phyloP scores from a whole-genome alignment of 2,888 invertebrate species.

The Salpingus planirostris region DNA sequence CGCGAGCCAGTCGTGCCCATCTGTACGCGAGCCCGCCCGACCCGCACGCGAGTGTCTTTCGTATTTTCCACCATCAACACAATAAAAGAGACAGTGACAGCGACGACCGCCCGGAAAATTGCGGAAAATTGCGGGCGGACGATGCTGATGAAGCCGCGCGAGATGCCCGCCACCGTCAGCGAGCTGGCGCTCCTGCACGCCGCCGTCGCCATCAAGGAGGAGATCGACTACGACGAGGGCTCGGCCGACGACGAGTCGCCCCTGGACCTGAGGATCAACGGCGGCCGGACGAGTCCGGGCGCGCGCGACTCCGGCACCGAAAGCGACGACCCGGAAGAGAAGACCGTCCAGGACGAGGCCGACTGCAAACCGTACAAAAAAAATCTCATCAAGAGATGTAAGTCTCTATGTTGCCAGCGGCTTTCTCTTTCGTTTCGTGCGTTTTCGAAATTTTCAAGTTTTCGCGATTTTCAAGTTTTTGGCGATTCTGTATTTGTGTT shows the following conservation, averaged over 20 bases:
- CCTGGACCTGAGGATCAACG: slow-evolving; percentile 65
- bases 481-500: too few relatives aligned
- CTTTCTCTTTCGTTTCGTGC: too few relatives aligned
- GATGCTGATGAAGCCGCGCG: too few relatives aligned
- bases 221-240: slow-evolving; percentile 42
- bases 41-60: slow-evolving; percentile 12
- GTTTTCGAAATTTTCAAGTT: too few relatives aligned
- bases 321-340: slow-evolving; percentile 69
- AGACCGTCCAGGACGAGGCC: slow-evolving; percentile 39
- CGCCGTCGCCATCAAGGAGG: slow-evolving; percentile 25
- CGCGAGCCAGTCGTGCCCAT: slow-evolving; percentile 16
- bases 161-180: slow-evolving; percentile 24
- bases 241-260: slow-evolving; percentile 42
- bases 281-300: slow-evolving; percentile 42
- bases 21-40: too few relatives aligned
- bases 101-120: slow-evolving; percentile 17
- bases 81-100: slow-evolving; percentile 1
- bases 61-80: slow-evolving; percentile 1
- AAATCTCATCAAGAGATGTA: slow-evolving; percentile 88
- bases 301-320: slow-evolving; percentile 61
- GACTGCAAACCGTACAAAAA: slow-evolving; percentile 72
- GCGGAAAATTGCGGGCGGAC: slow-evolving; percentile 23
- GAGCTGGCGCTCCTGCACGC: slow-evolving; percentile 20
- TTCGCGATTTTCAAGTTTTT: too few relatives aligned
- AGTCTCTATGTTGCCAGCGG: too few relatives aligned